Evolutionary conservation across 2,113 vertebrate genomes (phyloP).

Genomic region (Acrocephalus arundinaceus): DNA sequence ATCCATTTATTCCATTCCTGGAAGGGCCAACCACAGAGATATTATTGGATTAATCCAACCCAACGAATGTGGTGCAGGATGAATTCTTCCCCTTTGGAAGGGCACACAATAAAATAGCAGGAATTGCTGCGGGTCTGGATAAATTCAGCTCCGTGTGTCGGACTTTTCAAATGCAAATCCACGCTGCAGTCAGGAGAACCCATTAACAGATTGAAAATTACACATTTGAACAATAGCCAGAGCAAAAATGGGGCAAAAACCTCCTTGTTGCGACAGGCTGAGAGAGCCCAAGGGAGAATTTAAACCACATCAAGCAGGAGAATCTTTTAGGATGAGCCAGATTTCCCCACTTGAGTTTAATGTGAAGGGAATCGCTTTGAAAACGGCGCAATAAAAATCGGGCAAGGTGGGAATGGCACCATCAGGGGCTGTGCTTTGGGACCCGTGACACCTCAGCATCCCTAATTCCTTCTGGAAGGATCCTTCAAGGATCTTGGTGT

Average conservation of each 20-base stretch:
- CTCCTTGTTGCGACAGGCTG: not conserved
- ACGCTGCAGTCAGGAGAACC: not conserved
- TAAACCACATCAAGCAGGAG: not conserved
- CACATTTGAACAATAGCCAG: not conserved
- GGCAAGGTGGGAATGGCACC: not conserved
- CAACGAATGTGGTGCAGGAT: not conserved
- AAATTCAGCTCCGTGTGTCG: not conserved
- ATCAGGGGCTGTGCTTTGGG: not conserved
- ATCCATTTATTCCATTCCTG: not conserved
- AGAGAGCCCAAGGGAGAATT: not conserved
- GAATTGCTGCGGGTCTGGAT: not conserved
- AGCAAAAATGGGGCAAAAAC: not conserved
- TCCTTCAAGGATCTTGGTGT: not conserved
- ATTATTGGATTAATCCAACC: not conserved
- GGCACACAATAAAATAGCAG: not conserved
- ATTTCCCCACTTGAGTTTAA: not conserved
- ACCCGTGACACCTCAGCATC: rapidly evolving
- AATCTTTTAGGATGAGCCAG: not conserved
- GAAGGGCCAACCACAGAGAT: not conserved
- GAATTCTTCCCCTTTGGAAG: not conserved
- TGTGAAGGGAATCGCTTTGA: not conserved
- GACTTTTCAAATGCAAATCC: not conserved
- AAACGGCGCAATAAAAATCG: not conserved
- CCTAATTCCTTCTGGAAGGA: not conserved
- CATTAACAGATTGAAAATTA: not conserved